phyloP scores from a whole-genome alignment of 2,113 vertebrate genomes.

The Puffinus mauretanicus region DNA sequence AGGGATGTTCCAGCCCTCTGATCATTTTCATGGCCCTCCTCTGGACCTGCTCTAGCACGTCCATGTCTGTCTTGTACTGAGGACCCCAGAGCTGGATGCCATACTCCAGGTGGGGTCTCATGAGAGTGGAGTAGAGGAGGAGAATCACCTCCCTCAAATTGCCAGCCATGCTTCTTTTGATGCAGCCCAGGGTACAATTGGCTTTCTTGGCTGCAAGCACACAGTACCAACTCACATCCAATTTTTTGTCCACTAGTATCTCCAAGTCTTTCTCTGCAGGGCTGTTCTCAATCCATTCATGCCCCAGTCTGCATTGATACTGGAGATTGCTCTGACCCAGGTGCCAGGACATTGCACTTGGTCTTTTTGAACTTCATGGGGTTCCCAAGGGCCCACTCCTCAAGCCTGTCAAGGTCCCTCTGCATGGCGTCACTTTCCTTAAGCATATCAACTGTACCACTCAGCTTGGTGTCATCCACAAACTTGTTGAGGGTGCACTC shows the following conservation, averaged over 20 bases:
- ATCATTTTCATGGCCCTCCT: neutral
- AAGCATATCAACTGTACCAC: neutral
- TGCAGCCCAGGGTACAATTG: neutral
- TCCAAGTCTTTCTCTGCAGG: neutral
- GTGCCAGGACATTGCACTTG: neutral
- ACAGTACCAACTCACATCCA: neutral
- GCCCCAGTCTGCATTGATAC: neutral
- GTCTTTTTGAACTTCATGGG: neutral
- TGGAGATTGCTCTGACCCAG: neutral
- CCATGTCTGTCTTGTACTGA: neutral
- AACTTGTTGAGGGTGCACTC: neutral
- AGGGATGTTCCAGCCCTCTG: neutral
- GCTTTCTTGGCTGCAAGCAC: neutral
- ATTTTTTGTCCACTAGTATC: neutral
- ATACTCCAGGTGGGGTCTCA: neutral
- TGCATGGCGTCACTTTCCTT: neutral
- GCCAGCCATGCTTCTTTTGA: neutral
- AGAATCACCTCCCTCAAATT: neutral
- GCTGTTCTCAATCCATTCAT: neutral
- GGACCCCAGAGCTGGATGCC: neutral
- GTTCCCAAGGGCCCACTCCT: neutral
- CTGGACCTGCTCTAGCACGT: neutral
- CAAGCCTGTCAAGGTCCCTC: neutral
- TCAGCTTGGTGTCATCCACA: neutral
- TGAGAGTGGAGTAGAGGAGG: fast-evolving